These are phyloP conservation scores for Pelodytes ibericus DNA, from an alignment of 2,797 vertebrate genomes.

Conservation along the genomic window DNA sequence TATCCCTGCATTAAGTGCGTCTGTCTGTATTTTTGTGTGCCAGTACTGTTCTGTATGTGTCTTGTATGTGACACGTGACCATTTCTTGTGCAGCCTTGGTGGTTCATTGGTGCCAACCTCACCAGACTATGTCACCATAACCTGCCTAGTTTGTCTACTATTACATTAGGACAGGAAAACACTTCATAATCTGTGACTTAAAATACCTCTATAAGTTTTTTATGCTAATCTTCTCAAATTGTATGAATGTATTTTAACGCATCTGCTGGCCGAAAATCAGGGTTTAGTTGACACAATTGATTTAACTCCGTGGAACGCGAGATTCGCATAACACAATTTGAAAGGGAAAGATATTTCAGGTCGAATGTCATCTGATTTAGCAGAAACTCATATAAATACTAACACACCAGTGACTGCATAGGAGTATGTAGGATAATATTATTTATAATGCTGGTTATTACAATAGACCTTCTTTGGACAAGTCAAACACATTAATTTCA, in stretches of 20 bases:
- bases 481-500: neutral
- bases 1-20: too few relatives aligned
- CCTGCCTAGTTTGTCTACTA: too few relatives aligned
- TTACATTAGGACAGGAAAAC: too few relatives aligned
- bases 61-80: too few relatives aligned
- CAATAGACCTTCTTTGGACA: neutral
- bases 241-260: constrained; percentile 9
- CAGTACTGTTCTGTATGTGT: too few relatives aligned
- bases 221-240: constrained; percentile 43
- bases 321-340: constrained; percentile 28
- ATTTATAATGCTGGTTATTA: constrained; percentile 23
- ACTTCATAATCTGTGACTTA: too few relatives aligned
- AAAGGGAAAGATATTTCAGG: constrained; percentile 39
- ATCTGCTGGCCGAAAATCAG: constrained; percentile 31
- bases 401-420: constrained; percentile 25
- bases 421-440: constrained; percentile 3
- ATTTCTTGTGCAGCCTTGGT: too few relatives aligned
- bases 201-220: too few relatives aligned
- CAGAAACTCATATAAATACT: constrained; percentile 40
- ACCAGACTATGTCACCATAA: too few relatives aligned
- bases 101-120: too few relatives aligned
- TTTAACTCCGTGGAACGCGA: constrained; percentile 33
- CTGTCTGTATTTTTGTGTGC: too few relatives aligned
- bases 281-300: constrained; percentile 38
- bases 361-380: constrained; percentile 38